These are phyloP conservation scores for Casuarius casuarius DNA, from an alignment of 2,113 vertebrate species.

Conservation along the genomic window DNA sequence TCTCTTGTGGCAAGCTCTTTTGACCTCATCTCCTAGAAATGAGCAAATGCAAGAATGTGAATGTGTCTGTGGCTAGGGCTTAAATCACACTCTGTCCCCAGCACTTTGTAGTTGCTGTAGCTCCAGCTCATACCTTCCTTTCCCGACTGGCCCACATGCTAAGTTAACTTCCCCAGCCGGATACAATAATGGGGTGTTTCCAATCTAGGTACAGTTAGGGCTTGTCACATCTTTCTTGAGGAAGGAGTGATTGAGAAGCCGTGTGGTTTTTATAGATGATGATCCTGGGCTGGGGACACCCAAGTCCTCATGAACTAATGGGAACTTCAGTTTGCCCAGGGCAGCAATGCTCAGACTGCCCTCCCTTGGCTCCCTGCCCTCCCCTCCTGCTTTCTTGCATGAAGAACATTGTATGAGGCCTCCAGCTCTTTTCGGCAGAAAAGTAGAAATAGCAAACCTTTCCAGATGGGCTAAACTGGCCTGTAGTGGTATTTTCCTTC, in stretches of 20 bases:
- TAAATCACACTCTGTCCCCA: background rate
- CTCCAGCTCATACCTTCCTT: background rate
- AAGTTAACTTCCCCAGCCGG: background rate
- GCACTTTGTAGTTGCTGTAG: background rate
- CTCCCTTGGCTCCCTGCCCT: background rate
- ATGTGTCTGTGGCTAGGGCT: background rate
- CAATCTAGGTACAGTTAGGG: background rate
- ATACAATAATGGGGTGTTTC: background rate
- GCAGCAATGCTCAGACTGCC: background rate
- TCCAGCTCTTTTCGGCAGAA: background rate
- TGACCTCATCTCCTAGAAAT: slow-evolving; percentile 51
- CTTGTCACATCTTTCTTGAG: background rate
- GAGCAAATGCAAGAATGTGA: slow-evolving; percentile 9
- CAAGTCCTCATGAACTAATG: background rate
- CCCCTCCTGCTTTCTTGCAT: background rate
- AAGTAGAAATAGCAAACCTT: background rate
- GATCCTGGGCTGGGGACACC: background rate
- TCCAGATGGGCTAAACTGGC: background rate
- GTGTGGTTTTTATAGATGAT: background rate
- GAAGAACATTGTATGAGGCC: background rate
- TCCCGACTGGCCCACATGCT: background rate
- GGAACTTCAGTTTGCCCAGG: background rate
- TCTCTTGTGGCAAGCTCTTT: slow-evolving; percentile 45
- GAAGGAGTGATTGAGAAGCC: background rate
- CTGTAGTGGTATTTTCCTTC: background rate